A percentile compares a stretch with the other conserved stretches of the same genome.
Evolutionary conservation across 2,888 invertebrate species (phyloP).

Genomic region (Euzophera pinguis): DNA sequence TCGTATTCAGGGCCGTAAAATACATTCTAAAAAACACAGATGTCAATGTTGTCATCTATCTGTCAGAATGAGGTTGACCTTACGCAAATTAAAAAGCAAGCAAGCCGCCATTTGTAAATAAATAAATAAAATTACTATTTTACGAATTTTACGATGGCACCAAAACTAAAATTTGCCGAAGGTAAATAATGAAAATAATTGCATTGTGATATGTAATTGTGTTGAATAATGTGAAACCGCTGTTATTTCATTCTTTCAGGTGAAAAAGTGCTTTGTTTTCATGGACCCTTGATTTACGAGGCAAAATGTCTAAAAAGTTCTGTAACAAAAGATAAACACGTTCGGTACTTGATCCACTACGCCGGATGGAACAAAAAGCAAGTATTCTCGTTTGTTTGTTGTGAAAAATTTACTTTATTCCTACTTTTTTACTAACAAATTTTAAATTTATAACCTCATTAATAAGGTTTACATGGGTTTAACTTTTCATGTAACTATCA

Average conservation of each 20-base stretch:
- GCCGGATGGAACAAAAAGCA: conserved; percentile 99
- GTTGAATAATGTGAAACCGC: background rate
- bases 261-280: conserved; percentile 95
- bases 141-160: conserved; percentile 71
- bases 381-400: conserved; percentile 35
- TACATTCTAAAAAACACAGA: no score
- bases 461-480: no score
- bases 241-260: conserved; percentile 72
- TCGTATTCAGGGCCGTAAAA: no score
- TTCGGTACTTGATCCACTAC: conserved; percentile 96
- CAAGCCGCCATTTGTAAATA: conserved; percentile 9
- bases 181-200: conserved; percentile 59
- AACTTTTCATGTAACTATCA: no score
- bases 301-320: conserved; percentile 95
- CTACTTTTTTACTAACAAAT: no score
- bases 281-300: conserved; percentile 97
- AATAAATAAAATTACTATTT: conserved; percentile 9
- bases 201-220: background rate
- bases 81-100: background rate
- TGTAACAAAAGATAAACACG: conserved; percentile 90
- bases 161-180: conserved; percentile 87
- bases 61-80: no score
- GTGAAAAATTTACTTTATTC: background rate
- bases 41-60: no score
- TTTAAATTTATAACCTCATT: no score